Base-by-base conservation (phyloP, 2,113 vertebrate genomes). In the Mola mola region DNA sequence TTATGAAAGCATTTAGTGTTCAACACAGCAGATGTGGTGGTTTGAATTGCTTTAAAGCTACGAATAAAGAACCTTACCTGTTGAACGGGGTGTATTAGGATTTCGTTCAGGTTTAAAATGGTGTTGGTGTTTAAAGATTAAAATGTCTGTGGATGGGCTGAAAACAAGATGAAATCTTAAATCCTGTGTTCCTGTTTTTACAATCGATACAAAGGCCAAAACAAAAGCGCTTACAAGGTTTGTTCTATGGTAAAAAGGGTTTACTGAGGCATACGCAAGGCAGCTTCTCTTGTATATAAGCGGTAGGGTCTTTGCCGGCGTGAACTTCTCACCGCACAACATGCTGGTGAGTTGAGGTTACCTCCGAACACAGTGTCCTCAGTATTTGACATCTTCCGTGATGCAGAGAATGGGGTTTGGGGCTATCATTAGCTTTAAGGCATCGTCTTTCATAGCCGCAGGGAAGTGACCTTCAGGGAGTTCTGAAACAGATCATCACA, bases 1-100 rank as follows among this genome's bases (percentile, higher is more conserved):
- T 58, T 59, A 59, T 3, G 4, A 64, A 55, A 82, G 63, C 46
- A 66, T 25, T 81, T 63, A 74, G 61, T 55, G 69, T 66, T 82
- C 58, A 70, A 52, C 50, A 36, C 28, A 40, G 46, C 61, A 70
- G 67, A 75, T 75, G 66, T 31, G 75, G 47, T 43, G 56, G 47
- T 33, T 64, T 64, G 69, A 22, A 76, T 8, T 16, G 50, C 52
- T 63, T 53, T 53, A 46, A 74, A 63, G 16, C 55, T 48, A 40
- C 65, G 75, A 73, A 60, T 16, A 26, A 38, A 41, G 9, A 57
- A 57, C 29, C 22, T 6, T 21, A 2, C 10, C 24, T 24, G 37
- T 40, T 26, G 53, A 70, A 65, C 21, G 7, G 52, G 53, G 37
- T 38, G 74, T 58, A 46, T 68, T 60, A 28, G 11, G 56, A 43